Base-by-base conservation (phyloP, 37 sponge, comb jelly and placozoan species). In the Crambe crambe region DNA sequence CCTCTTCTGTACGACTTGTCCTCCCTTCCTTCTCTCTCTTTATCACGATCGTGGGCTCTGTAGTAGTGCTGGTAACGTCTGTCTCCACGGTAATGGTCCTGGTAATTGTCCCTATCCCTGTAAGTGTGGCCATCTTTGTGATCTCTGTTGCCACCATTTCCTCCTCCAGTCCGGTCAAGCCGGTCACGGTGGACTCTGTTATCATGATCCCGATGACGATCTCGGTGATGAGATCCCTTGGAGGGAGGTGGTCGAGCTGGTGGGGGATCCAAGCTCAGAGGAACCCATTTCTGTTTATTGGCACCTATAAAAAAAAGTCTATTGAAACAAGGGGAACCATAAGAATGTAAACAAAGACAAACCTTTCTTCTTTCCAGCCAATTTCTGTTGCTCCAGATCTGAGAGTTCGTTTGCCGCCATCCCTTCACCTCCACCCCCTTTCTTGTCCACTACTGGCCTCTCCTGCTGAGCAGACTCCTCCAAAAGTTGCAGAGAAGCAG, bases 221-320 rank as follows among this genome's bases (percentile, higher is more conserved):
- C 63, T 18, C 79, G 70, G 27, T 40, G 51, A 67, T 79, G 69
- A 21, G 21, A 32, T 0, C 79, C 73, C 32, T 65, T 72, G 18
- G 85, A 58, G 18, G 78, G 62, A 21, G 85, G 73, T 1, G 43
- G 72, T 2, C 72, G 58, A 15, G 70, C 23, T 6, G 70, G 75
- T 3, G 68, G 54, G 30, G 81, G 69, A 36, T 92, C 88, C 30
- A 87, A 37, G 43, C 37, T 61, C 37, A 92, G 77, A n/a, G 92
- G 92, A 0, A 91, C 80, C 92, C 89, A 92, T 35, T 84, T 87
- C 72, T 80, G 82, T 57, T 86, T 91, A n/a, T 42, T 75, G 34
- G 74, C 70, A 40, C 87, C 92, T 91, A 70, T 15, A 72, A 37
- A 68, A 68, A 37, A 68, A 6, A 20, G 8, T 30, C 67, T 41